Base-by-base conservation (phyloP, 2,888 invertebrate species). In the Stictocephala bisonia region DNA sequence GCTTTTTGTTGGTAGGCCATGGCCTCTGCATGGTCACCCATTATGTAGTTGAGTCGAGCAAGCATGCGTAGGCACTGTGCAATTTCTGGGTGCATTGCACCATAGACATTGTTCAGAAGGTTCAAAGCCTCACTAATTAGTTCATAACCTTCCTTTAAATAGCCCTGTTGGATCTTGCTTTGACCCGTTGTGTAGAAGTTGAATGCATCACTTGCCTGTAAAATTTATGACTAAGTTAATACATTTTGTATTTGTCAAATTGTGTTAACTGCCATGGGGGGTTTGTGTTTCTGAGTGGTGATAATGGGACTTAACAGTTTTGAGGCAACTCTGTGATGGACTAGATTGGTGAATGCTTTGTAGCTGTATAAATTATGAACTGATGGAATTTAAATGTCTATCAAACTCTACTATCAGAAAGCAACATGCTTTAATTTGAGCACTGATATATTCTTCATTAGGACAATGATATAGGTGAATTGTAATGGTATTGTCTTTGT, bases 41-140 rank as follows among this genome's bases (percentile, higher is more conserved):
- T 93, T 74, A 99, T 95, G 84, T 99, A 99, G 85, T 97, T 97
- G 75, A 99, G 88, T 60, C 98, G 88, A 31, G 99, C 99, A 80
- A 99, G 90, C 91, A 98, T 95, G 75, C 98, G 90, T 70, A 97
- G 87, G 81, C 97, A 97, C 82, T 96, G 97, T 2, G 97, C 96
- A 76, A 99, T 97, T 86, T 99, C 99, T 0, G 97, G 95, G 86
- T 99, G 99, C 95, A 99, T 96, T 0, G 98, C 97, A 6, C 99
- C 99, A 82, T 99, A 99, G 18, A 99, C 98, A 83, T 97, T 97
- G 86, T 97, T 98, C 74, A 98, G 85, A 29, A 98, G 87, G 86
- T 97, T 97, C 60, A 98, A 86, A 0, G 98, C 96, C 83, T 99
- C 99, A 72, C 93, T 96, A 79, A 99, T 97, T 26, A 98, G 86